Base-by-base conservation (phyloP, 2,888 invertebrate genomes). In the Helicoverpa assulta region DNA sequence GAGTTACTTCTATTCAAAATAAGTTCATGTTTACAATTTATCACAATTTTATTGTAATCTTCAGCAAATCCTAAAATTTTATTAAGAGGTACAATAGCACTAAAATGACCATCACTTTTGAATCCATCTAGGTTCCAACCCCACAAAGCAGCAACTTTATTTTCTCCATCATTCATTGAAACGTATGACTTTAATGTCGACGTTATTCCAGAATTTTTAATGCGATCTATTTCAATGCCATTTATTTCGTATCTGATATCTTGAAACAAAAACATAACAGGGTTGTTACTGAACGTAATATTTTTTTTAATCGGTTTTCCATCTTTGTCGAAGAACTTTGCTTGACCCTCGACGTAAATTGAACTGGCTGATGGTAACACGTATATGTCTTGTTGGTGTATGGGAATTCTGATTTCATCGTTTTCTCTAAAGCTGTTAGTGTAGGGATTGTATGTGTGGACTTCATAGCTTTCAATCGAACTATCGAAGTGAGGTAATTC, bases 381-480 rank as follows among this genome's bases (percentile, higher is more conserved):
- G 26, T 26, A 26, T 26, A 26, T 26, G 26, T 26, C 26, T 26
- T 26, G 26, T 26, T 26, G 26, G 26, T 26, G 26, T 26, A 26
- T 26, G 26, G 26, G 26, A 26, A 26, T 61, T 60, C 75, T 66
- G 43, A 78, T 73, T 67, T 78, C 76, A 71, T 78, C 78, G 40
- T 78, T 78, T 66, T 76, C 70, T 33, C 57, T 76, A 29, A 75
- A 78, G 37, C 67, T 71, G 54, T 68, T 78, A 40, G 57, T 72
- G 51, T 79, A 79, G 16, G 74, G 76, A 64, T 76, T 79, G 29
- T 79, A 79, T 8, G 71, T 59, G 59, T 66, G 66, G 33, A 67
- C 50, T 55, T 70, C 73, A 65, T 67, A 78, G 68, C 71, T 74
- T 64, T 67, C 76, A 10, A 79, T 72, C 2, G 72, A 68, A 62